Conservation (phyloP, 2,797 vertebrate species). For the Neosalanx taihuensis region DNA sequence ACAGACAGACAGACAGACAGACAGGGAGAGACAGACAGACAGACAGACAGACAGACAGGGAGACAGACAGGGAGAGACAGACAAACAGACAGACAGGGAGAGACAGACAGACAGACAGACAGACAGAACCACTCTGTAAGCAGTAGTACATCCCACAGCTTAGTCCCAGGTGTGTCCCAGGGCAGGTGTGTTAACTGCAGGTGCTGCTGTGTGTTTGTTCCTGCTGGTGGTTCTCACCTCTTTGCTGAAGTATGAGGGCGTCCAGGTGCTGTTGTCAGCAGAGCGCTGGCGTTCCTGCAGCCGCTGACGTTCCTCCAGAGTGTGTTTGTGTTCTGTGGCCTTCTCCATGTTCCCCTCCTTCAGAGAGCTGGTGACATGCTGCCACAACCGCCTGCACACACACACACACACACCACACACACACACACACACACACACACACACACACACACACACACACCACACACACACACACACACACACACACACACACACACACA, state of each 20-base stretch:
- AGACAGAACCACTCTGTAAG: no score
- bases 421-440: constrained; percentile 8
- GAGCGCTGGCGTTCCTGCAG: constrained; percentile 80
- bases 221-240: constrained; percentile 63
- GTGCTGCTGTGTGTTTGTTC: no score
- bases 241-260: constrained; percentile 87
- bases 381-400: constrained; percentile 81
- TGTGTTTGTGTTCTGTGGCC: constrained; percentile 87
- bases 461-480: not conserved
- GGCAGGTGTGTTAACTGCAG: no score
- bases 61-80: no score
- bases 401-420: constrained; percentile 14
- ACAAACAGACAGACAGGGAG: no score
- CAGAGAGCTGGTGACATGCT: constrained; percentile 84
- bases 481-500: no score
- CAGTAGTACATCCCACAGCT: no score
- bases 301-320: constrained; percentile 87
- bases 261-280: constrained; percentile 75
- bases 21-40: no score
- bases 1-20: no score
- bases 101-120: no score
- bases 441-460: not conserved
- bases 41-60: no score
- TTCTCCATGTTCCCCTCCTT: constrained; percentile 83
- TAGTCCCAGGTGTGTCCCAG: no score